Evolutionary conservation across 2,888 invertebrate genomes (phyloP).

Genomic region (Acholoe squamosa): DNA sequence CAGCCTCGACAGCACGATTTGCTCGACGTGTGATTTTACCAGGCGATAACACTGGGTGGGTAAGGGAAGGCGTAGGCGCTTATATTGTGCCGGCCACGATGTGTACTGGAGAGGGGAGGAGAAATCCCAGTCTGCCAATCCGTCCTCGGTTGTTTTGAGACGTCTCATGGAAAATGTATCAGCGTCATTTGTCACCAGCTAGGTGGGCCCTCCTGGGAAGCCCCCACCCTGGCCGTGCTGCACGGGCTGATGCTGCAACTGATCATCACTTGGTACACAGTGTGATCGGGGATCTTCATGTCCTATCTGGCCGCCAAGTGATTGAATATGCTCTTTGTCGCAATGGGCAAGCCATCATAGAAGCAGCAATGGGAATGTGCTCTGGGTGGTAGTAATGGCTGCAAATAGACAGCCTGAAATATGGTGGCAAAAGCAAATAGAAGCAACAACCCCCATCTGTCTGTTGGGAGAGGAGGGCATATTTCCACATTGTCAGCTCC

Average conservation of each 20-base stretch:
- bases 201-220: neutral
- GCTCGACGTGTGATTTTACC: neutral
- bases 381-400: neutral
- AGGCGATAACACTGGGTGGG: neutral
- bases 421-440: neutral
- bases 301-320: neutral
- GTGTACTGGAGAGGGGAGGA: neutral
- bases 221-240: neutral
- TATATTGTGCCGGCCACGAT: neutral
- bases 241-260: neutral
- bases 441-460: neutral
- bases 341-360: neutral
- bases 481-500: slow-evolving; percentile 38
- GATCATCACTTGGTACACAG: neutral
- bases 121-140: slow-evolving; percentile 6
- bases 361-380: neutral
- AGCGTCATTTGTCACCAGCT: slow-evolving; percentile 1
- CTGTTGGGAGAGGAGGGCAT: neutral
- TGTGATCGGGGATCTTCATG: neutral
- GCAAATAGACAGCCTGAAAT: neutral
- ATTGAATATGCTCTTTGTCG: slow-evolving; percentile 37
- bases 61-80: neutral
- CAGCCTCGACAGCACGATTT: neutral
- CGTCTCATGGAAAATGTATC: slow-evolving; percentile 45
- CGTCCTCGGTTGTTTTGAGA: slow-evolving; percentile 18